phyloP scores from a whole-genome alignment of 2,113 vertebrate genomes.

The Aleadryas rufinucha region DNA sequence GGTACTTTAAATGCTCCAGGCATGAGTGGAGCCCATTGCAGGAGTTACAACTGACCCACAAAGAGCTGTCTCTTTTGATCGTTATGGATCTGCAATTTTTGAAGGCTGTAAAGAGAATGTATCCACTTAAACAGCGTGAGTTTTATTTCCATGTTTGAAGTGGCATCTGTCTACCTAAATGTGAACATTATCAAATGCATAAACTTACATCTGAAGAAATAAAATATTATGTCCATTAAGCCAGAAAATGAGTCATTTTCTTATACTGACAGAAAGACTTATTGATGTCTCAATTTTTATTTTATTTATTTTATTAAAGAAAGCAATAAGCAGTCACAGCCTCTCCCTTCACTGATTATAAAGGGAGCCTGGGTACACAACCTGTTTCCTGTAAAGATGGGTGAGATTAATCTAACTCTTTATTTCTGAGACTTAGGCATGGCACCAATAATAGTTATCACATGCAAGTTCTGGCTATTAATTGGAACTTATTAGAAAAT shows the following conservation, averaged over 20 bases:
- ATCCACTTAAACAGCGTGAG: not conserved
- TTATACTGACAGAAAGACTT: not conserved
- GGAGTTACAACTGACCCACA: not conserved
- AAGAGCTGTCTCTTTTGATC: not conserved
- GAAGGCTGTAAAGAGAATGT: not conserved
- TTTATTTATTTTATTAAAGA: not conserved
- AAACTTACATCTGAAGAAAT: not conserved
- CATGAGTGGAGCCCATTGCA: accelerated
- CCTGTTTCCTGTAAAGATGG: not conserved
- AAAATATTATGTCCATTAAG: not conserved
- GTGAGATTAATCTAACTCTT: not conserved
- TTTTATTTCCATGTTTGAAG: not conserved
- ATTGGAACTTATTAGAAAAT: not conserved
- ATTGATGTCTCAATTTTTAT: not conserved
- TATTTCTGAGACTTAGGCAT: not conserved
- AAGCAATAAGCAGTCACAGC: accelerated
- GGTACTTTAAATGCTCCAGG: not conserved
- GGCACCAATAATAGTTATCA: not conserved
- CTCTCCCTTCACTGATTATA: not conserved
- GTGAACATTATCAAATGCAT: not conserved
- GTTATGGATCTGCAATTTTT: not conserved
- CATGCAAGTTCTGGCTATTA: not conserved
- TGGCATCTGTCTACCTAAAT: not conserved
- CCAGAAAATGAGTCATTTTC: not conserved
- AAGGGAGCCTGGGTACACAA: accelerated